Percentiles rank a stretch among this genome's conserved stretches.
These are phyloP conservation scores for Drosophila nigromelanica DNA, from an alignment of 1,140 invertebrate genomes.

Conservation along the genomic window DNA sequence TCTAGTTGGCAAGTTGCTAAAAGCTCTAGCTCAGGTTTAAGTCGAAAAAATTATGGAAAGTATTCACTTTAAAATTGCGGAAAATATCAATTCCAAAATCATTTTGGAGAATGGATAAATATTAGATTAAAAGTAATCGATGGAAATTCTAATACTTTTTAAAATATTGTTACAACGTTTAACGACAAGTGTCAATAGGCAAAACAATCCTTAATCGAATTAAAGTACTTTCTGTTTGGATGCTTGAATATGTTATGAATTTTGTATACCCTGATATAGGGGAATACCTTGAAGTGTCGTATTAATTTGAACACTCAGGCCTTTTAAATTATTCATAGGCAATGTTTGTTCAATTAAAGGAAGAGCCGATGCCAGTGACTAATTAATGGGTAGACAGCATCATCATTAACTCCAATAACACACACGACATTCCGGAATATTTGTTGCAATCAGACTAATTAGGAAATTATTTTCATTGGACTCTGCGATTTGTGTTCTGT, in stretches of 20 bases:
- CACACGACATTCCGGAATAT: slow-evolving; percentile 12
- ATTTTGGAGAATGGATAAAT: too few species aligned
- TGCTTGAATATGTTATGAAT: not conserved
- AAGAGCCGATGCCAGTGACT: slow-evolving; percentile 35
- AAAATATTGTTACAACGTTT: too few species aligned
- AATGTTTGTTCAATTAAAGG: slow-evolving; percentile 47
- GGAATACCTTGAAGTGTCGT: slow-evolving; percentile 23
- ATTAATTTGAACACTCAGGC: slow-evolving; percentile 38
- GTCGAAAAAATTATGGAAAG: too few species aligned
- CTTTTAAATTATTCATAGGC: slow-evolving; percentile 36
- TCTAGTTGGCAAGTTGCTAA: not conserved
- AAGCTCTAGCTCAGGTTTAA: too few species aligned
- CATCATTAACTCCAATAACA: slow-evolving; percentile 27
- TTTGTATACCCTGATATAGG: not conserved
- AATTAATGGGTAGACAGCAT: slow-evolving; percentile 38
- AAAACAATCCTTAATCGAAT: too few species aligned
- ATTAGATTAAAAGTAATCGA: too few species aligned
- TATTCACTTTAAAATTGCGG: not conserved
- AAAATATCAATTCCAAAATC: too few species aligned
- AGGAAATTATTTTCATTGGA: slow-evolving; percentile 39
- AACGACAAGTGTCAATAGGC: too few species aligned
- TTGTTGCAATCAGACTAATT: slow-evolving; percentile 36
- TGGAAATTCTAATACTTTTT: too few species aligned
- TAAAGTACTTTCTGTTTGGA: too few species aligned
- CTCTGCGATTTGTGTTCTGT: not conserved